Conservation (phyloP, 2,113 vertebrate species). For the Anoura caudifer region DNA sequence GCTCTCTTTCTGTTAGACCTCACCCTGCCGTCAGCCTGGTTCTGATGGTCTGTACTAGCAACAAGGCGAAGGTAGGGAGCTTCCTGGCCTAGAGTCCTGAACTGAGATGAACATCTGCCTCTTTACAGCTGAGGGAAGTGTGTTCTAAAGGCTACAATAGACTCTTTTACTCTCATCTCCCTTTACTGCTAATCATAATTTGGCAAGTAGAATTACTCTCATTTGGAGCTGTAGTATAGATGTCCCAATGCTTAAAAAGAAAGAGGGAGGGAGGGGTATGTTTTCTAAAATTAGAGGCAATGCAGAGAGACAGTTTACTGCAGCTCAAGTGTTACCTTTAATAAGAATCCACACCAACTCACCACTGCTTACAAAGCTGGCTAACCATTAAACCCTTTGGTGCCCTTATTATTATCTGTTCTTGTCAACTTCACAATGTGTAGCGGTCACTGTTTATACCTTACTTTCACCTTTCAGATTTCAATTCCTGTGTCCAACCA, state of each 20-base stretch:
- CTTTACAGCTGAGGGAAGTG: not conserved
- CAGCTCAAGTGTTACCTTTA: not conserved
- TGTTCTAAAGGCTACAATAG: not conserved
- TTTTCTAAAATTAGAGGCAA: conserved; percentile 18
- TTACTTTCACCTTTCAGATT: not conserved
- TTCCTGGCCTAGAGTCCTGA: not conserved
- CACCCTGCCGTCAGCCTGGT: not conserved
- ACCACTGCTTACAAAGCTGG: not conserved
- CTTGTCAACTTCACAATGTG: not conserved
- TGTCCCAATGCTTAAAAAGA: not conserved
- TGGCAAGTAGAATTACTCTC: not conserved
- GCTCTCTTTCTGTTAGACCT: not conserved
- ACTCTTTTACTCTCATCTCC: not conserved
- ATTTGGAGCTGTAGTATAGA: not conserved
- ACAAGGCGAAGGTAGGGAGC: not conserved
- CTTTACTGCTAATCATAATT: not conserved
- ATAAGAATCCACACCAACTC: not conserved
- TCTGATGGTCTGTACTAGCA: not conserved
- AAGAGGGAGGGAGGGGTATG: not conserved
- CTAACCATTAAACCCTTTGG: not conserved
- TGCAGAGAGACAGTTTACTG: not conserved
- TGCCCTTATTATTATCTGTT: not conserved
- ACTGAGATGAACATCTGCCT: not conserved
- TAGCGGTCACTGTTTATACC: not conserved
- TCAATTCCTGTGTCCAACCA: not conserved